Evolutionary conservation across 2,888 invertebrate genomes (phyloP).

Genomic region (Brenthis hecate): DNA sequence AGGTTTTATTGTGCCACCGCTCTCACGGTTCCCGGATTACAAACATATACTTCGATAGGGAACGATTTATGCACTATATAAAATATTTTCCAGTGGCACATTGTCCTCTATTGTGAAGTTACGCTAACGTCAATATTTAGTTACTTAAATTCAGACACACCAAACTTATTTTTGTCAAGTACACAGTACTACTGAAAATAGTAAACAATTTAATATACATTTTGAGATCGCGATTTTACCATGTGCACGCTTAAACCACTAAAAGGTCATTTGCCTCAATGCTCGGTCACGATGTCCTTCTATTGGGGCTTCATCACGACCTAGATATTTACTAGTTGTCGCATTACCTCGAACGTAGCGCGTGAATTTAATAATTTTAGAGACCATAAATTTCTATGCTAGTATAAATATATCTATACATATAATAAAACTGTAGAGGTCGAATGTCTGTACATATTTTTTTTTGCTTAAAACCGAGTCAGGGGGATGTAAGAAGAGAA

Average conservation of each 20-base stretch:
- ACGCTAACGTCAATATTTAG: background rate
- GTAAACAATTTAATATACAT: slow-evolving; percentile 23
- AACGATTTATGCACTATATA: slow-evolving; percentile 25
- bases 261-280: slow-evolving; percentile 71
- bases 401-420: background rate
- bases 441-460: too few relatives aligned
- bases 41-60: slow-evolving; percentile 21
- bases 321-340: slow-evolving; percentile 68
- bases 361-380: background rate
- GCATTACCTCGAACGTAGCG: background rate
- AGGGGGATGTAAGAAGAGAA: too few relatives aligned
- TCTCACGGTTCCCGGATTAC: slow-evolving; percentile 41
- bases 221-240: slow-evolving; percentile 54
- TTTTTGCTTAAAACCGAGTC: too few relatives aligned
- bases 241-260: slow-evolving; percentile 60
- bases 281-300: slow-evolving; percentile 72
- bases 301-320: slow-evolving; percentile 67
- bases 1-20: slow-evolving; percentile 40
- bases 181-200: slow-evolving; percentile 14
- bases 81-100: slow-evolving; percentile 20
- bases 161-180: background rate
- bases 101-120: background rate
- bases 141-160: background rate
- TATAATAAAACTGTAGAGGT: too few relatives aligned
- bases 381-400: background rate